Base-by-base conservation (phyloP, 2,113 vertebrate species). In the Antigone vipio region DNA sequence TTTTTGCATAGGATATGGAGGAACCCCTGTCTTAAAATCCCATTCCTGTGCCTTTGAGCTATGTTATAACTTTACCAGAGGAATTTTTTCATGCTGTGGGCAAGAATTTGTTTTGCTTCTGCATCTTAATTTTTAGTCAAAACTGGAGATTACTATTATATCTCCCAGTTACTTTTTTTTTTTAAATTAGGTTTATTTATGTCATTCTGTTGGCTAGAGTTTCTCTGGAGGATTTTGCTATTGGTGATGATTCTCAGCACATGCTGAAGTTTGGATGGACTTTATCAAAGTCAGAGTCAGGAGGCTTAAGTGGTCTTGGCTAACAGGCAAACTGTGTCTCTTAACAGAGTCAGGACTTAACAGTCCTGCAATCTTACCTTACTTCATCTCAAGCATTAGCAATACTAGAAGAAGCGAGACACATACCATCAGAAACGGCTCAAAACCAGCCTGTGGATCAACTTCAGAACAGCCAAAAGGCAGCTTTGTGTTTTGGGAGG, bases 391-490 rank as follows among this genome's bases (percentile, higher is more conserved):
- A 5, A 59, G 32, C 5, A 0, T 62, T 50, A 55, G 63, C 34
- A 15, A 6, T 23, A 35, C n/a, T n/a, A 15, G 49, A 55, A 32
- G 0, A 2, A 63, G 35, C 0, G 1, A 29, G 32, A 23, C 15
- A 12, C 8, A 2, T 0, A 11, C 49, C 40, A 5, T 34, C 49
- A 49, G 74, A 59, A 44, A 27, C 29, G 40, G 66, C 40, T 47
- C 42, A 53, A 59, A 72, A 6, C 40, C 59, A 68, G 18, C 22
- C 59, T 12, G 30, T 2, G n/a, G 15, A 55, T 27, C 68, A 80
- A 1, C 26, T 34, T 55, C 35, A 62, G 67, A 24, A 42, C 44
- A 55, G 23, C 64, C 72, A 44, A 20, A 29, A 77, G 35, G 45
- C n/a, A 58, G n/a, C 35, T 47, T 19, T 67, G 66, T 30, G 27